phyloP scores from a whole-genome alignment of 2,888 invertebrate species.

The Saturnia pavonia region DNA sequence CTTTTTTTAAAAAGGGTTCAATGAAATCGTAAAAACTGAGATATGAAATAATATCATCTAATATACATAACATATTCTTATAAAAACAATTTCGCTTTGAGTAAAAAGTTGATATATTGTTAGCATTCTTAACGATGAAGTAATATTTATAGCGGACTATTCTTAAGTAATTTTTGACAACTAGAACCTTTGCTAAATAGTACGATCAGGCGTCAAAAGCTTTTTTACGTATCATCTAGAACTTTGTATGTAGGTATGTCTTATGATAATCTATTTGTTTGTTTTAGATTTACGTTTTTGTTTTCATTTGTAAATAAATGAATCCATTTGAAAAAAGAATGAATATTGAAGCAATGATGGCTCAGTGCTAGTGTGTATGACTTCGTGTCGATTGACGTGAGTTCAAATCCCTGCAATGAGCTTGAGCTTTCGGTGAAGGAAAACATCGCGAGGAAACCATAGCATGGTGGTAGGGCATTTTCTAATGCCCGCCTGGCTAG shows the following conservation, averaged over 20 bases:
- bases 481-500: no score
- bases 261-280: neutral
- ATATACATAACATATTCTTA: neutral
- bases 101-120: neutral
- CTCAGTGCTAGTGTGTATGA: no score
- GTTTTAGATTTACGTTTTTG: neutral
- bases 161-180: neutral
- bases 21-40: neutral
- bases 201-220: neutral
- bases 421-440: no score
- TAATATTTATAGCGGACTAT: neutral
- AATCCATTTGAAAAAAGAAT: no score
- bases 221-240: neutral
- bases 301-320: neutral
- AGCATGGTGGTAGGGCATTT: no score
- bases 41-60: neutral
- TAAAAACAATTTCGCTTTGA: neutral
- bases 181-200: constrained; percentile 5
- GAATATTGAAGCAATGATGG: no score
- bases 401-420: no score
- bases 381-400: no score
- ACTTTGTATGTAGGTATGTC: neutral
- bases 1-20: constrained; percentile 2
- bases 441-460: no score
- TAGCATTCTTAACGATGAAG: neutral